Base-by-base conservation (phyloP, 2,888 invertebrate genomes). In the Ceramica pisi region DNA sequence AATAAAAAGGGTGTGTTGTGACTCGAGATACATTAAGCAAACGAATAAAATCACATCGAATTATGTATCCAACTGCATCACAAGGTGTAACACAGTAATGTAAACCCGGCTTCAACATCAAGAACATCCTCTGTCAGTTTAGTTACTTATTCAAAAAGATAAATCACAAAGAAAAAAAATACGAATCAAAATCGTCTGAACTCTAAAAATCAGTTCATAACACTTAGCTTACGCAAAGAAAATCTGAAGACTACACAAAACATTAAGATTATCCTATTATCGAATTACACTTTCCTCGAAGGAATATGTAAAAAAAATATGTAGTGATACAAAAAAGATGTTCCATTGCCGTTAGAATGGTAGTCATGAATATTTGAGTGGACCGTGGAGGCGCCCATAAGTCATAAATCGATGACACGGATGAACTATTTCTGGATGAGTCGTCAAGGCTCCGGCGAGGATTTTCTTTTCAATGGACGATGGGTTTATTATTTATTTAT, bases 311-410 rank as follows among this genome's bases (percentile, higher is more conserved):
- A 82, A 85, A 80, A 44, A 31, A 35, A 76, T 62, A 74, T 74
- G 76, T 79, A 84, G 80, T 76, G 80, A 84, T 81, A 84, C 83
- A 86, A 83, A 81, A 84, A 86, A 88, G 79, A 83, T 83, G 83
- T 80, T 84, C 78, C 63, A 67, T 78, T 60, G 81, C 65, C 67
- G 79, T 82, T 80, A 85, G 84, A 85, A 86, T 83, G 66, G 67
- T 73, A 65, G 76, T 85, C 84, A 88, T 88, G 88, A 88, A 88
- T 88, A 86, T 87, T 88, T 88, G 86, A 88, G 85, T 48, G 84
- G 80, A 74, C 80, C 66, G 64, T 46, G 73, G 75, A 69, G 76
- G 78, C 77, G 71, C 71, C 71, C 85, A 81, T 84, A 86, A 88
- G 83, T 86, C 87, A 81, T 75, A 76, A 80, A 86, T 86, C 76